Conservation (phyloP, 2,113 vertebrate genomes). For the Corydoras maculifer region DNA sequence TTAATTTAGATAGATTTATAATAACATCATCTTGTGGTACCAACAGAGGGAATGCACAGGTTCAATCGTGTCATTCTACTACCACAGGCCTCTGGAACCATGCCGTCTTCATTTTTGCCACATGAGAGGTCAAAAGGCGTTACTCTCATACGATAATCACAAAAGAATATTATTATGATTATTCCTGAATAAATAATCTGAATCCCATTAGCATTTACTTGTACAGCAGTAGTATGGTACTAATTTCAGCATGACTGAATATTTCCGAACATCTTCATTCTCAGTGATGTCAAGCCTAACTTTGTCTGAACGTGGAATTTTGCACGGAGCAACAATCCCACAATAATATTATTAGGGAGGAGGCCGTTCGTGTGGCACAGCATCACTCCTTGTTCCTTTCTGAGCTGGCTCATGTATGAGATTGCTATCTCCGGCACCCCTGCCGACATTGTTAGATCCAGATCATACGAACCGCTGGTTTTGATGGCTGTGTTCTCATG, state of each 20-base stretch:
- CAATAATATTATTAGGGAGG: slow-evolving; percentile 34
- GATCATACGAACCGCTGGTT: slow-evolving; percentile 13
- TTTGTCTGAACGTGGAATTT: slow-evolving; percentile 42
- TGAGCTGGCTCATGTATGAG: slow-evolving; percentile 26
- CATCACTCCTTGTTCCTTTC: slow-evolving; percentile 42
- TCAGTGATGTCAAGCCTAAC: not conserved
- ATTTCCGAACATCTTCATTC: too few species aligned
- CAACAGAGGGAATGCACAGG: too few species aligned
- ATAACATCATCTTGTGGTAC: too few species aligned
- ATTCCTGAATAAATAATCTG: too few species aligned
- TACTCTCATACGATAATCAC: too few species aligned
- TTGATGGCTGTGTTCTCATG: slow-evolving; percentile 35
- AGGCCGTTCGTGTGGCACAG: slow-evolving; percentile 34
- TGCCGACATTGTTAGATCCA: slow-evolving; percentile 30
- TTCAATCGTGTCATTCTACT: too few species aligned
- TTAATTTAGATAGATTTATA: slow-evolving; percentile 10
- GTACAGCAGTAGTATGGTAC: not conserved
- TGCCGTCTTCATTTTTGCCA: too few species aligned
- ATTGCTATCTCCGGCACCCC: slow-evolving; percentile 41
- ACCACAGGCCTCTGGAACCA: too few species aligned
- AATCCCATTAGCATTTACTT: too few species aligned
- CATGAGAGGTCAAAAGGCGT: too few species aligned
- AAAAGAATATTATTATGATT: not conserved
- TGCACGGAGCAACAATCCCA: slow-evolving; percentile 46
- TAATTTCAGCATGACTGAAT: not conserved